Evolutionary conservation across 2,888 invertebrate genomes (phyloP).

Genomic region (Macropis europaea): DNA sequence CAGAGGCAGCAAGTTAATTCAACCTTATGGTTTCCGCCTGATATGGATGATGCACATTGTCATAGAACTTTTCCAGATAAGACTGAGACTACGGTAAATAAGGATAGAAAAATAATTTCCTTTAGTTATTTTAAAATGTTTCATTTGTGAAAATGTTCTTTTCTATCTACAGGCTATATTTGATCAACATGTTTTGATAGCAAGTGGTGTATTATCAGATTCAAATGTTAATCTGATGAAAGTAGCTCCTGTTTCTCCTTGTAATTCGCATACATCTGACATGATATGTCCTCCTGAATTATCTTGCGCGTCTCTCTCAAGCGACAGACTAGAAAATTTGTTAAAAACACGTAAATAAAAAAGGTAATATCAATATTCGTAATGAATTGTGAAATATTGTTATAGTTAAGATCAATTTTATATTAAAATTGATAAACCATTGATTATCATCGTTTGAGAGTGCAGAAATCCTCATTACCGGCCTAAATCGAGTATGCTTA

Average conservation of each 20-base stretch:
- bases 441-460: conserved; percentile 27
- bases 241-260: conserved; percentile 16
- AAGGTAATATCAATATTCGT: background rate
- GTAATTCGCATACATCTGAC: background rate
- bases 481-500: background rate
- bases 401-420: background rate
- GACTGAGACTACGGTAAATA: conserved; percentile 64
- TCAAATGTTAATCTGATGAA: background rate
- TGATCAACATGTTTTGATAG: conserved; percentile 30
- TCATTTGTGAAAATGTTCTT: background rate
- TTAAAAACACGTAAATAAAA: background rate
- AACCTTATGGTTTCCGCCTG: conserved; percentile 53
- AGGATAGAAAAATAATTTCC: background rate
- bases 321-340: background rate
- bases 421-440: background rate
- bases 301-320: background rate
- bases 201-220: background rate
- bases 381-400: no score
- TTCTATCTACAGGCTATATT: conserved; percentile 35
- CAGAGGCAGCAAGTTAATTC: conserved; percentile 59
- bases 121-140: background rate
- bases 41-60: conserved; percentile 38
- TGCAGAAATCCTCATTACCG: conserved; percentile 42
- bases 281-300: background rate
- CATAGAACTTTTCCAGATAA: conserved; percentile 62